Base-by-base conservation (phyloP, 2,797 vertebrate species). In the Natrix natrix region DNA sequence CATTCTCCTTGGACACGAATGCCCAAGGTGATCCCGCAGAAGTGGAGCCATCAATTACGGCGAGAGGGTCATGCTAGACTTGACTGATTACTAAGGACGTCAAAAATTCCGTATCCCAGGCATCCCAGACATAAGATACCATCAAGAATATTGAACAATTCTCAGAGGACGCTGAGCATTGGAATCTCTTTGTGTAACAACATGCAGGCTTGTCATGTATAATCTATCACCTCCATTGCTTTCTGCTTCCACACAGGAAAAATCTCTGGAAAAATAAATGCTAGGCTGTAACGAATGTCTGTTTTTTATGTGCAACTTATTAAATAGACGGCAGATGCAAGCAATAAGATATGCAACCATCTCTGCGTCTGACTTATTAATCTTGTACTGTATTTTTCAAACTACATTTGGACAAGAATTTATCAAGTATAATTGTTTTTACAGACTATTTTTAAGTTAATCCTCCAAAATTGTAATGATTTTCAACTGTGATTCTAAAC, bases 401-500 rank as follows among this genome's bases (percentile, higher is more conserved):
- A 94, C 96, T 96, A 92, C 60, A 95, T 91, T 96, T 96, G 94
- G 90, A 97, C 92, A 60, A 95, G 69, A 86, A 92, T 52, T 91
- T 22, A 43, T 54, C 22, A 55, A 94, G 92, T 95, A 95, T 97
- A 97, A 98, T 97, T 97, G 94, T 96, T 97, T 98, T 97, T 97
- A 95, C 97, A 98, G 97, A 96, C 93, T 93, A 91, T 94, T 93
- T 96, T 56, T 83, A 93, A 95, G 96, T 96, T 95, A 96, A 96
- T 94, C 24, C 57, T 97, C 94, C 93, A 97, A 8, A 69, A 97
- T 96, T 97, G 94, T 97, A 96, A 94, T 96, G 95, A 94, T 96
- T 98, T 97, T 97, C 95, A 96, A 93, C 28, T 66, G 96, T 95
- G 97, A 97, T 97, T 98, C 98, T 97, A 97, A 97, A 97, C 93